Conservation (phyloP, 2,113 vertebrate species). For the Myrmecophaga tridactyla region DNA sequence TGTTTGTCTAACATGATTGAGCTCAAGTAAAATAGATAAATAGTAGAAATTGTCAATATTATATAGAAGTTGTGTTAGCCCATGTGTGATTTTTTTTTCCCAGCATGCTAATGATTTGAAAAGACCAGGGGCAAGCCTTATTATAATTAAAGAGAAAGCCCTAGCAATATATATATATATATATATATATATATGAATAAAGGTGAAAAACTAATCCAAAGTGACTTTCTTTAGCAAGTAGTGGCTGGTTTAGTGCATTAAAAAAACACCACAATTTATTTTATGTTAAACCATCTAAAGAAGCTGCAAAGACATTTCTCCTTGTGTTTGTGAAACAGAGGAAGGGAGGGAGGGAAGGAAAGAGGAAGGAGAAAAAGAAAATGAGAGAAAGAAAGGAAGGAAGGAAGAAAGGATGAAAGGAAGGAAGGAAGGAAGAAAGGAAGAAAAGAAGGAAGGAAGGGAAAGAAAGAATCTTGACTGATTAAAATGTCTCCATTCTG, state of each 20-base stretch:
- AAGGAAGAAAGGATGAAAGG: too few relatives aligned
- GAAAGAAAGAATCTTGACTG: not conserved
- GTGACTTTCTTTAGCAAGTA: not conserved
- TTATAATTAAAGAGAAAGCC: not conserved
- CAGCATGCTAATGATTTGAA: not conserved
- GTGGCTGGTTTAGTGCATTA: not conserved
- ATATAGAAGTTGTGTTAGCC: not conserved
- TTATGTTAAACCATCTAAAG: not conserved
- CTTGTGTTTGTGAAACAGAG: not conserved
- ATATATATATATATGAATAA: too few relatives aligned
- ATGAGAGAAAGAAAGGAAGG: too few relatives aligned
- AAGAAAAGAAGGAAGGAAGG: too few relatives aligned
- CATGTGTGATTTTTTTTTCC: not conserved
- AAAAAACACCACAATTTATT: not conserved
- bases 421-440: too few relatives aligned
- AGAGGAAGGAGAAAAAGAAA: too few relatives aligned
- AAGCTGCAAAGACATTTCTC: not conserved
- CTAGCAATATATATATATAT: not conserved
- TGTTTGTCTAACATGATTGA: not conserved
- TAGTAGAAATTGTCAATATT: not conserved
- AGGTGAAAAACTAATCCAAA: not conserved
- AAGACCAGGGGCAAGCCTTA: not conserved
- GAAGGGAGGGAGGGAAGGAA: not conserved
- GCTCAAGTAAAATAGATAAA: not conserved
- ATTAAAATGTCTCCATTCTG: not conserved